Base-by-base conservation (phyloP, 2,797 vertebrate species). In the Carapus acus region DNA sequence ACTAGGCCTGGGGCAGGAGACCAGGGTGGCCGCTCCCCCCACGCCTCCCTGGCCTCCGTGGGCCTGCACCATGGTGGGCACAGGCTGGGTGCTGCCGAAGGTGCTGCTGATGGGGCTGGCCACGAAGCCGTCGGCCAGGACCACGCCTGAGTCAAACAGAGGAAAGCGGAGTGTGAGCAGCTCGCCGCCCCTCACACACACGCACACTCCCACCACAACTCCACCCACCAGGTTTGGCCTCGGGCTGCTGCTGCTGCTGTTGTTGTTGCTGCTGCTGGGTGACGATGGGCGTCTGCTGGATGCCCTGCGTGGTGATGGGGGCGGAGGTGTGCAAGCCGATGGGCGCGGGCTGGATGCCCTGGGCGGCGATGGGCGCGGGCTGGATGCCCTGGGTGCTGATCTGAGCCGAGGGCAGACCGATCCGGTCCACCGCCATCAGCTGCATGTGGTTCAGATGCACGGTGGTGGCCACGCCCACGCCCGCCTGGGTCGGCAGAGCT, bases 401-500 rank as follows among this genome's bases (percentile, higher is more conserved):
- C 22, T 96, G 94, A 0, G 94, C 88, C 0, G 95, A 92, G 29
- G 93, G 92, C 54, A 96, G 91, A 20, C 93, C 93, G 22, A 97
- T 93, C 55, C 97, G 93, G 73, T 98, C 96, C 3, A 98, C 93
- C 0, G 94, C 89, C 93, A 99, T 99, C 75, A 99, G 82, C 83
- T 97, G 95, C 95, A 99, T 98, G 77, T 89, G 93, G 76, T 98
- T 99, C 14, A 98, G 87, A 78, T 97, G 96, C 54, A 99, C 94
- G 0, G 96, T 94, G 46, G 95, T 95, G 14, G 95, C 94, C 67
- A 99, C 93, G 0, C 94, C 93, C 0, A 96, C 94, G 0, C 93
- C 91, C 0, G 92, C 87, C 58, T 93, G 94, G 19, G 90, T 88
- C 1, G 94, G 91, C 74, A 97, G 87, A 2, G 91, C 90, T 0